phyloP scores from a whole-genome alignment of 2,888 invertebrate genomes.

The Nowickia ferox region DNA sequence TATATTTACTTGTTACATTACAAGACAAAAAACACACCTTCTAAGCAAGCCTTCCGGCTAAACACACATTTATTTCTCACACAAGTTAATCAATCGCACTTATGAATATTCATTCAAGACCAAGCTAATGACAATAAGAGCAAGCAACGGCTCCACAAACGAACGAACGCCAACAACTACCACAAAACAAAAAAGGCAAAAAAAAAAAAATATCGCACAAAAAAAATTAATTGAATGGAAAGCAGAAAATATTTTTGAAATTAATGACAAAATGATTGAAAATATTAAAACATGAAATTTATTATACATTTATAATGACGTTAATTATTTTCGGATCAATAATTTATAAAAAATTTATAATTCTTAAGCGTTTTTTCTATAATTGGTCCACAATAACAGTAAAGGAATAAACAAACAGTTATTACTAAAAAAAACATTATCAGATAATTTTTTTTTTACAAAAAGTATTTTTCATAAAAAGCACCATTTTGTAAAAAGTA shows the following conservation, averaged over 20 bases:
- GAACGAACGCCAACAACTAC: conserved; percentile 7
- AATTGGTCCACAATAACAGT: neutral
- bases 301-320: conserved; percentile 42
- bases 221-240: conserved; percentile 11
- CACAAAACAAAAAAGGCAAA: neutral
- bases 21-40: conserved; percentile 55
- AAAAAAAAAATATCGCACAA: neutral
- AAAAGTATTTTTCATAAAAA: no score
- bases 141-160: neutral
- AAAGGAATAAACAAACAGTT: neutral
- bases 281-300: conserved; percentile 52
- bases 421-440: neutral
- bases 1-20: conserved; percentile 18
- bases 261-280: conserved; percentile 32
- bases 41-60: conserved; percentile 67
- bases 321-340: conserved; percentile 43
- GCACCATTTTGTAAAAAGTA: no score
- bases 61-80: conserved; percentile 9
- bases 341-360: conserved; percentile 9
- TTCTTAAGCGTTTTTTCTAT: neutral
- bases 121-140: conserved; percentile 49
- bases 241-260: conserved; percentile 6
- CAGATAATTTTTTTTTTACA: no score
- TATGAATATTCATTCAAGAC: conserved; percentile 47
- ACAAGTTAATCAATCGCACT: conserved; percentile 7